phyloP scores from a whole-genome alignment of 2,113 vertebrate species.

The Argyrosomus japonicus region DNA sequence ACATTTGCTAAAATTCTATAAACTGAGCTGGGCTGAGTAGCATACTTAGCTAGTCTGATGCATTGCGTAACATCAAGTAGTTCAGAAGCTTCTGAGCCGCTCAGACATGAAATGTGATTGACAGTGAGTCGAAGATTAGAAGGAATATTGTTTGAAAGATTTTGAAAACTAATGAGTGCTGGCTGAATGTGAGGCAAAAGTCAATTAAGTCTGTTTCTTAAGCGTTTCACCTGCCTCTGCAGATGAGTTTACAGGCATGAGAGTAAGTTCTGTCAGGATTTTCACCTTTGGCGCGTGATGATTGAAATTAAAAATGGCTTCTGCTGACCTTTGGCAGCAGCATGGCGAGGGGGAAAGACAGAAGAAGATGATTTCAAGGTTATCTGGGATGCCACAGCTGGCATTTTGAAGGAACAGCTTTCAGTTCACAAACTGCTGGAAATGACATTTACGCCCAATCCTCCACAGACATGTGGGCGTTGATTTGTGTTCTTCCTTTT shows the following conservation, averaged over 20 bases:
- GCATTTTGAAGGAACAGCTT: slow-evolving; percentile 60
- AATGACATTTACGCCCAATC: slow-evolving; percentile 60
- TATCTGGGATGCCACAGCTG: slow-evolving; percentile 43
- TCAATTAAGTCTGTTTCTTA: neutral
- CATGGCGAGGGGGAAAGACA: neutral
- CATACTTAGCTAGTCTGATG: slow-evolving; percentile 23
- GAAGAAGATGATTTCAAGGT: slow-evolving; percentile 24
- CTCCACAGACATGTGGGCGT: slow-evolving; percentile 35
- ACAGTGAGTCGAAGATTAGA: slow-evolving; percentile 19
- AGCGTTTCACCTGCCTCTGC: neutral
- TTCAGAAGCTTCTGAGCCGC: slow-evolving; percentile 1
- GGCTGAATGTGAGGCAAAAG: neutral
- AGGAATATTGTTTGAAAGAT: slow-evolving; percentile 28
- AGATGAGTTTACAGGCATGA: neutral
- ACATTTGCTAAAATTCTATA: slow-evolving; percentile 61
- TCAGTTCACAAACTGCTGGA: slow-evolving; percentile 42
- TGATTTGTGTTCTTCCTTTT: slow-evolving; percentile 28
- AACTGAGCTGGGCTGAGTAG: slow-evolving; percentile 38
- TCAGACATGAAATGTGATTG: slow-evolving; percentile 21
- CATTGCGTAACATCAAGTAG: neutral
- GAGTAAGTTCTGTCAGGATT: neutral
- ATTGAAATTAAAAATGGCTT: slow-evolving; percentile 33
- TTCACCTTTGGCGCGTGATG: slow-evolving; percentile 11
- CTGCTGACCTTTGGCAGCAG: slow-evolving; percentile 47
- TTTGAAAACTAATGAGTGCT: slow-evolving; percentile 5